Evolutionary conservation across 2,888 invertebrate species (phyloP).

Genomic region (Dasysyrphus tricinctus): DNA sequence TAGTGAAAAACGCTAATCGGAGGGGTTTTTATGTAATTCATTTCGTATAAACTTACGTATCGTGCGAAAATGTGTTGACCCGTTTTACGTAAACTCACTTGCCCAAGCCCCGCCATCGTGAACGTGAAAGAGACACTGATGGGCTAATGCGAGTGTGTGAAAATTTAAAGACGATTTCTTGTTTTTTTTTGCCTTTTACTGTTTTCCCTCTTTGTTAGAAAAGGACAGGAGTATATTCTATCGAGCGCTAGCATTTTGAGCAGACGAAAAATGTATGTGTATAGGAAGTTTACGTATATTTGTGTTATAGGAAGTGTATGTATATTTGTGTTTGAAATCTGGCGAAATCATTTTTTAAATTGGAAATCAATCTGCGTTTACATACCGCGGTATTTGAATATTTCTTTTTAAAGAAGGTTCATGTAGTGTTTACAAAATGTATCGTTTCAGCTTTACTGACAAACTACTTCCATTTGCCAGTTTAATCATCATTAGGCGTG

Average conservation of each 20-base stretch:
- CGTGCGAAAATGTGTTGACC: constrained; percentile 80
- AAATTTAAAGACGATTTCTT: constrained; percentile 56
- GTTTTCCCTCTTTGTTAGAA: constrained; percentile 22
- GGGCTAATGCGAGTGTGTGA: constrained; percentile 66
- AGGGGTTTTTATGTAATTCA: constrained; percentile 35
- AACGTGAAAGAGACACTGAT: constrained; percentile 78
- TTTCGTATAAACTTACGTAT: constrained; percentile 82
- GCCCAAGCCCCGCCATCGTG: constrained; percentile 86
- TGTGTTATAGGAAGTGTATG: no score
- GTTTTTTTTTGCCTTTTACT: neutral
- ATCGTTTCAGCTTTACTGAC: no score
- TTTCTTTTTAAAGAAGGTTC: neutral
- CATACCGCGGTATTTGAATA: constrained; percentile 20
- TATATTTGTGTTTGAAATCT: neutral
- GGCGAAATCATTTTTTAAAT: constrained; percentile 10
- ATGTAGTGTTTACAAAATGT: no score
- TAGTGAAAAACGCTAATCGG: neutral
- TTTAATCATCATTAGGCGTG: no score
- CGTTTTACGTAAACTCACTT: constrained; percentile 84
- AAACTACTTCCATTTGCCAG: no score
- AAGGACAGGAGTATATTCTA: constrained; percentile 4
- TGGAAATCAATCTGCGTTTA: constrained; percentile 34
- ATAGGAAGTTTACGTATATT: neutral
- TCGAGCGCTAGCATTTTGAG: neutral
- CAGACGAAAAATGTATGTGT: neutral